Evolutionary conservation across 92 coral and sea anemone genomes (phyloP), one percentile per base, ranked within the genome.

Genomic region (Parazoanthus atlanticus): DNA sequence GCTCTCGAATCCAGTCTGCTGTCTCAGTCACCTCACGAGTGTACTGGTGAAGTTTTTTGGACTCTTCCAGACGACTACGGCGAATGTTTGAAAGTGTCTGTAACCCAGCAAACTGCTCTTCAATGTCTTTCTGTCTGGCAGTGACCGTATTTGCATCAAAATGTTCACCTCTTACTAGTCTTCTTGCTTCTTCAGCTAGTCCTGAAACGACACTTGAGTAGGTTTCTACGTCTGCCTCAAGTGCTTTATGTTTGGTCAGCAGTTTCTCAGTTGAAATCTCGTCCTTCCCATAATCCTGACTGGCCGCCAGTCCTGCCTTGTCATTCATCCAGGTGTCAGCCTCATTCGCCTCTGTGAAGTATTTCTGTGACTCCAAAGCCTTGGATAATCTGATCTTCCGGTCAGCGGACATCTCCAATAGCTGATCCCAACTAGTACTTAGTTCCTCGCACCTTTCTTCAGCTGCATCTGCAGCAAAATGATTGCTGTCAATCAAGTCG

Each of bases 251-350:
- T 80, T 90, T 95, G 47, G 99, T 94, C 67, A 95, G 84, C 79
- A 96, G 90, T 81, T 92, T 96, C 54, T 93, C 96, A 31, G 94
- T 93, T n/a, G 98, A 92, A 28, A 90, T 80, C 78, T 93, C 98
- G 82, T 96, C 99, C 88, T 96, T 95, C 34, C 99, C 99, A 82
- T 93, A 95, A 86, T 96, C 98, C 85, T 96, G 97, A 85, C 90
- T 96, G 58, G 99, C 98, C 30, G 98, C 99, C 16, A 92, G 81
- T 5, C 98, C 96, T 2, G 96, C 99, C 85, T 95, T 96, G 91
- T 96, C 99, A 90, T 93, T 95, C 96, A 96, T 96, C 99, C 99
- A 96, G 2, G 98, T 91, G 76, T 95, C 98, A 1, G 99, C 99
- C 85, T 96, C 99, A 75, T 96, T 96, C 5, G 99, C 99, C 84